Evolutionary conservation across 2,113 vertebrate species (phyloP), one percentile per base, ranked within the genome.

Genomic region (Tricholaema leucomelas): DNA sequence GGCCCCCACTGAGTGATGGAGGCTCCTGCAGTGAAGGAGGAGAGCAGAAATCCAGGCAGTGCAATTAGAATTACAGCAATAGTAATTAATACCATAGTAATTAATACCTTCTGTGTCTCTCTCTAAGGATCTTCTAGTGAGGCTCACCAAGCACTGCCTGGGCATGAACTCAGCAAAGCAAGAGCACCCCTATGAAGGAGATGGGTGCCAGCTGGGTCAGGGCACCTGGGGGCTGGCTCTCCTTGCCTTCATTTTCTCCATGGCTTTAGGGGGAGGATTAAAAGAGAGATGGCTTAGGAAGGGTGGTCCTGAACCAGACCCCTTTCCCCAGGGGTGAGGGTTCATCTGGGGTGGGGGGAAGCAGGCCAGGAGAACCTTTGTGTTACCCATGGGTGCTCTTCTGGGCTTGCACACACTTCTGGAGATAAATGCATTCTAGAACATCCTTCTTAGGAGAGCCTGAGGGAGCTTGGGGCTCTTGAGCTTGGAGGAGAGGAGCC

Each of bases 61-160:
- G 2, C 15, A 14, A 88, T 88, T 85, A 75, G 42, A 81, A 40
- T 91, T 33, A 48, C 46, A 64, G 69, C 88, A 61, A 80, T 15
- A 87, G 81, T 91, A 94, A 94, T 94, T 91, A 91, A 81, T 60
- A 42, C 83, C 73, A 80, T 15, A 87, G 81, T 91, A 94, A 94
- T 94, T 91, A 91, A 81, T 60, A 42, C 83, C 73, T 86, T 72
- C 13, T 40, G 69, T 48, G 24, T 89, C 87, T 96, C 87, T 90
- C 87, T 90, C 73, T 48, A 90, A 81, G 93, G 91, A 91, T 91
- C 92, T 95, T 84, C 69, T 23, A 9, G 48, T 38, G 63, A 76
- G 61, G 58, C 33, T 90, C 1, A 4, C 72, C 33, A 46, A 76
- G 85, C 86, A n/a, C 73, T 65, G 73, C 58, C 31, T 48, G 76